Percentiles rank a stretch among this genome's conserved stretches.
These are phyloP conservation scores for Galeopterus variegatus DNA, from an alignment of 2,113 vertebrate species.

Conservation along the genomic window DNA sequence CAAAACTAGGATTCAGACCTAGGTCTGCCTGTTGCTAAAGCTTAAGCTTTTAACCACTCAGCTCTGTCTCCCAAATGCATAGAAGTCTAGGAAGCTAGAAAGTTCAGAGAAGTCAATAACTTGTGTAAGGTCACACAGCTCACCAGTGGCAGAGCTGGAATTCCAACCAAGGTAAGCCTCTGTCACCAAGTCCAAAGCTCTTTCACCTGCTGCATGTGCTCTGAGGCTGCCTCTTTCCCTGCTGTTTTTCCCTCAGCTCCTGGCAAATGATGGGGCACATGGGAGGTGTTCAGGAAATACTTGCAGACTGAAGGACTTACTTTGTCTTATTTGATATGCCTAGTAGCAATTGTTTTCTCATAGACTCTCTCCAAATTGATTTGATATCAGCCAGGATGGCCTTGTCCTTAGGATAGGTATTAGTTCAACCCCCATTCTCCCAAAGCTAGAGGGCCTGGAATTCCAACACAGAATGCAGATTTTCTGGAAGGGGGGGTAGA, in stretches of 20 bases:
- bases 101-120: not conserved
- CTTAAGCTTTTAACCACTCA: constrained; percentile 6
- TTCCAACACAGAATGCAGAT: not conserved
- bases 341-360: not conserved
- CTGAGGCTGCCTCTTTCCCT: not conserved
- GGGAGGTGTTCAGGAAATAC: not conserved
- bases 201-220: not conserved
- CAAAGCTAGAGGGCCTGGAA: not conserved
- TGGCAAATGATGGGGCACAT: too few species aligned
- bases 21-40: not conserved
- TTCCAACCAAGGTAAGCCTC: not conserved
- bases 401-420: not conserved
- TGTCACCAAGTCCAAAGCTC: not conserved
- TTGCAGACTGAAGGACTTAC: not conserved
- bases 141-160: not conserved
- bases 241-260: not conserved
- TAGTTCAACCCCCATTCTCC: not conserved
- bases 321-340: not conserved
- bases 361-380: not conserved
- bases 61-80: not conserved
- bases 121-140: not conserved
- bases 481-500: not conserved
- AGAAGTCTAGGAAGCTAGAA: not conserved
- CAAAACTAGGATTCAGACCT: constrained; percentile 18
- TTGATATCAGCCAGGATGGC: not conserved